Conservation (phyloP, 2,113 vertebrate genomes). For the Psephotus haematonotus region DNA sequence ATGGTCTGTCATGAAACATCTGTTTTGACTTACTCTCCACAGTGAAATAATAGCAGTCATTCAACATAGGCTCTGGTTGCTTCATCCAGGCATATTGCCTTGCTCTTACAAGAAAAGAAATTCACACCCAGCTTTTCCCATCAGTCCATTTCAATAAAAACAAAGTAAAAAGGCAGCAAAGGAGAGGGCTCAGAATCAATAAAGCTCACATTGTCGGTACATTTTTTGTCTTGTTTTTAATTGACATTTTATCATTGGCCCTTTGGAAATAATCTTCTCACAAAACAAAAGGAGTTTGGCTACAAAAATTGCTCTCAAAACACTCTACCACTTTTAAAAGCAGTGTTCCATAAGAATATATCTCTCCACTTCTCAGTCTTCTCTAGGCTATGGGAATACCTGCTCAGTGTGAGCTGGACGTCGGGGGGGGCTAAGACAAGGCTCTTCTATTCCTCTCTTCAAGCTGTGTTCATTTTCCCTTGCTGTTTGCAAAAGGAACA, state of each 20-base stretch:
- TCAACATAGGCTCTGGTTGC: not conserved
- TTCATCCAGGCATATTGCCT: not conserved
- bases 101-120: slow-evolving; percentile 21
- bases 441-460: not conserved
- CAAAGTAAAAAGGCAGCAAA: slow-evolving; percentile 23
- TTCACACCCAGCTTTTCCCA: slow-evolving; percentile 61
- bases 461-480: not conserved
- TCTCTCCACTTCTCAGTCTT: not conserved
- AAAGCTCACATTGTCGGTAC: not conserved
- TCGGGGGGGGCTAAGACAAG: not conserved
- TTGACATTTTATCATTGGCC: slow-evolving; percentile 47
- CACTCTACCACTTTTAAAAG: slow-evolving; percentile 1
- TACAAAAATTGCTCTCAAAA: not conserved
- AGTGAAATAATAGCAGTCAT: slow-evolving; percentile 42
- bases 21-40: slow-evolving; percentile 12
- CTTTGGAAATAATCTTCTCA: slow-evolving; percentile 28
- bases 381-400: not conserved
- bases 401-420: not conserved
- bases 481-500: not conserved
- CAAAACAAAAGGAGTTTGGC: not conserved
- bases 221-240: slow-evolving; percentile 1
- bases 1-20: not conserved
- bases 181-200: not conserved
- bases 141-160: slow-evolving; percentile 53
- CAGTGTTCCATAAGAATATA: not conserved